Evolutionary conservation across 2,888 invertebrate species (phyloP).

Genomic region (Leucophenga maculata): DNA sequence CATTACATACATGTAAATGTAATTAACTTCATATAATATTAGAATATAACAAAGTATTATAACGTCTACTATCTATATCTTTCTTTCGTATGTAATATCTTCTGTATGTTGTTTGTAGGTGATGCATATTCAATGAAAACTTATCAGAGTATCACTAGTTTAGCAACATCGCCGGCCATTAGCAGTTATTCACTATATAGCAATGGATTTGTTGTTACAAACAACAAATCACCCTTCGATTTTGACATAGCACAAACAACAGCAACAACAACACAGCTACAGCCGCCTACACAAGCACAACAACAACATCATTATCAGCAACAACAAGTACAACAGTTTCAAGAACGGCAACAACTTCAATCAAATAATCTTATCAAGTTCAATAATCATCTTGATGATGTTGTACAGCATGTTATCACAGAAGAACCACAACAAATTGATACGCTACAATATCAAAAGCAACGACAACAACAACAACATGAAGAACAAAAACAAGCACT

Average conservation of each 20-base stretch:
- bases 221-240: constrained; percentile 27
- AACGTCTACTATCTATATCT: constrained; percentile 8
- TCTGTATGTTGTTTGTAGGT: constrained; percentile 60
- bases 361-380: background rate
- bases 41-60: background rate
- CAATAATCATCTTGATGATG: constrained; percentile 18
- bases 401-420: background rate
- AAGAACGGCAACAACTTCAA: background rate
- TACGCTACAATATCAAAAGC: constrained; percentile 29
- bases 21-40: background rate
- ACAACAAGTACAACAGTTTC: constrained; percentile 25
- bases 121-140: constrained; percentile 73
- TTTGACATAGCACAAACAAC: constrained; percentile 32
- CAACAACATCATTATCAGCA: constrained; percentile 35
- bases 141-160: constrained; percentile 72
- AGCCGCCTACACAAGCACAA: constrained; percentile 8
- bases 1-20: background rate
- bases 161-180: constrained; percentile 72
- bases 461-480: constrained; percentile 22
- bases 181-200: constrained; percentile 71
- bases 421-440: constrained; percentile 13
- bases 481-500: background rate
- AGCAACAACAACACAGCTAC: constrained; percentile 41
- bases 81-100: constrained; percentile 10
- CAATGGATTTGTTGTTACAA: constrained; percentile 68